A percentile compares a stretch with the other conserved stretches of the same genome.
phyloP scores from a whole-genome alignment of 1,140 invertebrate genomes.

The Drosophila mayri region DNA sequence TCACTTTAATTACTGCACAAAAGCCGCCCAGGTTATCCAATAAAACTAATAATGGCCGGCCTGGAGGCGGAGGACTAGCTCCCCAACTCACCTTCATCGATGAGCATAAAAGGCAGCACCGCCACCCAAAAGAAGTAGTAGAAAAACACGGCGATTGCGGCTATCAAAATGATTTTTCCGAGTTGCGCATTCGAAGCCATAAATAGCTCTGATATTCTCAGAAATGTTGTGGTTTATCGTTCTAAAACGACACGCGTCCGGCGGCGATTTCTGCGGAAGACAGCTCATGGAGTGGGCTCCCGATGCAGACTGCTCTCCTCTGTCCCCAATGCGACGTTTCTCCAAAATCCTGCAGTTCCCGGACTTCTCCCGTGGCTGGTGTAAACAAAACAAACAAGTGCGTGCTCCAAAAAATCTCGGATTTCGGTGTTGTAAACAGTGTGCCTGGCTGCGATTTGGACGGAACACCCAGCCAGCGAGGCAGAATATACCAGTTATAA shows the following conservation, averaged over 20 bases:
- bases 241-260: conserved; percentile 10
- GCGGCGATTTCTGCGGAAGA: conserved; percentile 22
- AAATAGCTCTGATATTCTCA: conserved; percentile 64
- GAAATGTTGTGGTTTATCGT: conserved; percentile 22
- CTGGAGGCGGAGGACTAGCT: not conserved
- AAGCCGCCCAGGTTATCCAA: conserved; percentile 72
- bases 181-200: conserved; percentile 85
- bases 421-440: conserved; percentile 5
- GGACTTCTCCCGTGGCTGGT: conserved; percentile 6
- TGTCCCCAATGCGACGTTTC: not conserved
- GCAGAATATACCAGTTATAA: not conserved
- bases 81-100: conserved; percentile 84
- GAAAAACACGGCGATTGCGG: conserved; percentile 86
- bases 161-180: conserved; percentile 87
- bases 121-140: conserved; percentile 90
- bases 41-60: conserved; percentile 49
- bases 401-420: conserved; percentile 35
- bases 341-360: not conserved
- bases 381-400: conserved; percentile 52
- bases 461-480: not conserved
- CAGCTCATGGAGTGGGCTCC: conserved; percentile 17
- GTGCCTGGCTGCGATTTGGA: not conserved
- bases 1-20: conserved; percentile 76
- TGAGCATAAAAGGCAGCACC: conserved; percentile 89
- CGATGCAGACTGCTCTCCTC: not conserved